Base-by-base conservation (phyloP, 2,797 vertebrate genomes). In the Hoplostethus atlanticus region DNA sequence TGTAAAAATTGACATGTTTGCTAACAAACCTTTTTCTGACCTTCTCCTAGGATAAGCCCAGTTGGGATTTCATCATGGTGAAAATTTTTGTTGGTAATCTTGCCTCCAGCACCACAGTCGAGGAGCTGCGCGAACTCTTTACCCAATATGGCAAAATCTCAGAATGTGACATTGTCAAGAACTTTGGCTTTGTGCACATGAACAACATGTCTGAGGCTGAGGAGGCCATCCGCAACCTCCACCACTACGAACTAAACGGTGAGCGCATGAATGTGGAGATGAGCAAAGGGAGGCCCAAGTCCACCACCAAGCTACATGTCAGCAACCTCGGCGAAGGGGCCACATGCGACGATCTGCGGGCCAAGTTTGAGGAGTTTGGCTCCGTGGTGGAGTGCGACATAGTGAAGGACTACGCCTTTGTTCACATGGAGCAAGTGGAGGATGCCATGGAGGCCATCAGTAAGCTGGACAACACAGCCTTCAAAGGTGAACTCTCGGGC, bases 121-220 rank as follows among this genome's bases (percentile, higher is more conserved):
- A 96, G 64, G 96, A 98, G 91, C 95, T 99, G 84, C 96, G 95
- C 21, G 84, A 94, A 0, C 96, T 98, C 60, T 99, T 99, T 21
- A 95, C 97, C 79, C 95, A 97, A 88, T 97, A 97, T n/a, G 97
- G 97, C 16, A 96, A 96, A 85, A 95, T 98, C 68, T 90, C 96
- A 2, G 97, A 99, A 80, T 98, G 96, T 61, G 97, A 98, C 91
- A 95, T 97, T 68, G 95, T 99, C 81, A 97, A 98, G 89, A 98
- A 99, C 89, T 98, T 96, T 57, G 97, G 96, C 59, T 99, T 99
- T 77, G 97, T 98, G 34, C 97, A 98, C 88, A 98, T 98, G 93
- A 95, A 94, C 75, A 92, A 90, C 84, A 93, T 95, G 81, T 90
- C 96, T 0, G 95, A 96, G 0, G 97, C 97, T 0, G 96, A 97